Evolutionary conservation across 2,888 invertebrate genomes (phyloP), one percentile per base, ranked within the genome.

Genomic region (Hecatera dysodea): DNA sequence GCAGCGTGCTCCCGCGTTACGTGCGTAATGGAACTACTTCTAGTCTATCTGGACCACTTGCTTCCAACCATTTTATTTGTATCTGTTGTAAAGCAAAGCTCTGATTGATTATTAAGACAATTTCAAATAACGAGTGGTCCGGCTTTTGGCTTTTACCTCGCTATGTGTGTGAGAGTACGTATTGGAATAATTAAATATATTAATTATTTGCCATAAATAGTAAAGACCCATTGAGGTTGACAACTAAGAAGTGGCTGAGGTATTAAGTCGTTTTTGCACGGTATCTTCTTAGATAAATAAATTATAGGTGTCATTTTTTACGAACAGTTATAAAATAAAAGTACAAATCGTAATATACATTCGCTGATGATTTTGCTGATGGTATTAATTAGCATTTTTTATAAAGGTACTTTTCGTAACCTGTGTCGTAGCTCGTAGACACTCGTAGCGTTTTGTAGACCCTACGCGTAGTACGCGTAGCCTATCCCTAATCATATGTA

Each of bases 21-120:
- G 92, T 91, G 86, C 87, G 71, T 93, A 93, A 93, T 94, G 87
- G 92, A 84, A 88, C 92, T 88, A 90, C 92, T 92, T 89, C 90
- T 90, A 90, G 90, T 24, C 48, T 2, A 55, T 33, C 55, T 33
- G 33, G 55, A n/a, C 29, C 53, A 53, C 90, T 91, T 91, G 88
- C 90, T 93, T 92, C 90, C 90, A 88, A 70, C 86, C 80, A 88
- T 91, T 90, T 93, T 89, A 87, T 82, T 71, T 78, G 82, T 74
- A 75, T 79, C 68, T 53, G 50, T 57, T 64, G 48, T 65, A 72
- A 72, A 68, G 48, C 29, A 52, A 33, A 55, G 8, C 29, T 24
- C 24, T 60, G 65, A 72, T 72, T 60, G 74, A 57, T 56, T 56
- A 24, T 19, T 5, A 36, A 64, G 39, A 48, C 57, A 52, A 15